Evolutionary conservation across 2,797 vertebrate species (phyloP).

Genomic region (Erithacus rubecula): DNA sequence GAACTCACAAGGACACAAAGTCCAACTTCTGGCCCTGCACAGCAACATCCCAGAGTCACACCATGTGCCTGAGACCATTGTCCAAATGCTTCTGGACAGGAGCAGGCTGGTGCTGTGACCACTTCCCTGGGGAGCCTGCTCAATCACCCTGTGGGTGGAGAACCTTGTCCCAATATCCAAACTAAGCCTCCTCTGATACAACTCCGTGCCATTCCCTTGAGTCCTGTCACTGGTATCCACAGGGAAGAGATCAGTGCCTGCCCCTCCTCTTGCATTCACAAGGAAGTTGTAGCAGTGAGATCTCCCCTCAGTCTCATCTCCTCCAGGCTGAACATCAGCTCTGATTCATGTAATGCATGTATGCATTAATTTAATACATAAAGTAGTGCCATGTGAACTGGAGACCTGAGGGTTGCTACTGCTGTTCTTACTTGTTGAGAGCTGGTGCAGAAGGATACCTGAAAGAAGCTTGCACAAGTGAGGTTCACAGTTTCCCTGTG

Average conservation of each 20-base stretch:
- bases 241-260: too few species aligned
- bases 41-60: background rate
- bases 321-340: background rate
- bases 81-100: background rate
- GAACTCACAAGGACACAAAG: background rate
- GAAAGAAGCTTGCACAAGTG: background rate
- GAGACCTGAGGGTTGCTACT: background rate
- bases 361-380: background rate
- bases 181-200: background rate
- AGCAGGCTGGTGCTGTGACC: background rate
- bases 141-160: background rate
- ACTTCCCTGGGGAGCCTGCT: background rate
- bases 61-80: background rate
- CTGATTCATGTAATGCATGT: background rate
- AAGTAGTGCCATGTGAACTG: background rate
- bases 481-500: background rate
- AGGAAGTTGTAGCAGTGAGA: background rate
- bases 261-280: background rate
- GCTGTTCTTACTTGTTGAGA: background rate
- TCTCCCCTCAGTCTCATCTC: background rate
- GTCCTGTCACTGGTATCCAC: too few species aligned
- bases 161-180: background rate
- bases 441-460: background rate
- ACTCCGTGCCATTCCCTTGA: accelerated
- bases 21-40: background rate